Evolutionary conservation across 2,888 invertebrate species (phyloP).

Genomic region (Acutogordius australiensis): DNA sequence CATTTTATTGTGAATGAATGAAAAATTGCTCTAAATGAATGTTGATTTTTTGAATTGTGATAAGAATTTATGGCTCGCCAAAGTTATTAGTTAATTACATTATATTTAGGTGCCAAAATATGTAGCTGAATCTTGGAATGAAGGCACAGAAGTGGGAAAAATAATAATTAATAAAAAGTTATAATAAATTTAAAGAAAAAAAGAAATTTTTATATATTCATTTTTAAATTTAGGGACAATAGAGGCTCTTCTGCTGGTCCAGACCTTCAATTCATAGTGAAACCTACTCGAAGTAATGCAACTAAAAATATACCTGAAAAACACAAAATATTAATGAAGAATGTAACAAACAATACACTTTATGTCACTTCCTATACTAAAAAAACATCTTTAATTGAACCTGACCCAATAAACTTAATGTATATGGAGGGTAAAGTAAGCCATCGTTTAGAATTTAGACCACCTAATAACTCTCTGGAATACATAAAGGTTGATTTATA

Average conservation of each 20-base stretch:
- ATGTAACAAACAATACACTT: not conserved
- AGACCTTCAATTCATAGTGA: too few species aligned
- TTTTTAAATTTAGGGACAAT: too few species aligned
- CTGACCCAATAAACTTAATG: too few species aligned
- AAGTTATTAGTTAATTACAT: not conserved
- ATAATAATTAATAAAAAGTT: not conserved
- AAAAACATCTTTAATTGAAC: not conserved
- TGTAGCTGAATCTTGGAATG: not conserved
- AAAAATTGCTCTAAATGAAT: too few species aligned
- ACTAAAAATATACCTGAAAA: too few species aligned
- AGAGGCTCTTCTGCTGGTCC: too few species aligned
- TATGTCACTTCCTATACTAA: not conserved
- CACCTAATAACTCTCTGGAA: not conserved
- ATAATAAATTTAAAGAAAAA: not conserved
- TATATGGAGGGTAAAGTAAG: slow-evolving; percentile 9
- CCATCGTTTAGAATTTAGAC: not conserved
- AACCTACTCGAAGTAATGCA: too few species aligned
- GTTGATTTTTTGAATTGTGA: not conserved
- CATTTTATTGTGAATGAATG: too few species aligned
- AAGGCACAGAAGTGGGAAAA: not conserved
- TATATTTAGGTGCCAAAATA: not conserved
- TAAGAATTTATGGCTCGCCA: not conserved
- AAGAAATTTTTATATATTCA: too few species aligned
- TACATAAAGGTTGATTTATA: slow-evolving; percentile 11
- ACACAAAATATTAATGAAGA: too few species aligned